Percentiles rank a stretch among this genome's conserved stretches.
Evolutionary conservation across 2,888 invertebrate genomes (phyloP).

Genomic region (Leucania comma): DNA sequence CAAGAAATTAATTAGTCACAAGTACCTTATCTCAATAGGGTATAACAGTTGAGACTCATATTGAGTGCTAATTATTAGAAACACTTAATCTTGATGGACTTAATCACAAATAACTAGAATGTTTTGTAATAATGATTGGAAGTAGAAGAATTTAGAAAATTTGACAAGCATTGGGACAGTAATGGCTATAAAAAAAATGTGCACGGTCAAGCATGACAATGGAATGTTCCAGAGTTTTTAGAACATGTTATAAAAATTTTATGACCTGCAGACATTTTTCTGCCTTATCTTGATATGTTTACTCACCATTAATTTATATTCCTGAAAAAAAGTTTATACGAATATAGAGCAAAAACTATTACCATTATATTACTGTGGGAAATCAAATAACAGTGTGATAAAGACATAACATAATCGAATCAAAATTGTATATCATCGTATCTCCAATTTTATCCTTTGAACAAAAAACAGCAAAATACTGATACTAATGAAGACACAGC

Average conservation of each 20-base stretch:
- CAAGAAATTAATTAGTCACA: constrained; percentile 12
- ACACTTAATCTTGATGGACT: constrained; percentile 29
- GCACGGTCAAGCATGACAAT: neutral
- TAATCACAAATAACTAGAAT: constrained; percentile 1
- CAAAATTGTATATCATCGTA: constrained; percentile 70
- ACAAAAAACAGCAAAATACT: constrained; percentile 69
- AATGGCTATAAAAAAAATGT: neutral
- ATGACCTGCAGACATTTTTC: neutral
- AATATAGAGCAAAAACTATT: neutral
- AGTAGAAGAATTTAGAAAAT: no score
- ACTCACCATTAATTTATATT: neutral
- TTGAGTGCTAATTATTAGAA: constrained; percentile 35
- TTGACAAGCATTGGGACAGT: no score
- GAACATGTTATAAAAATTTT: neutral
- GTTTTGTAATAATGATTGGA: neutral
- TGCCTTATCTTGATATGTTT: neutral
- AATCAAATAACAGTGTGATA: constrained; percentile 32
- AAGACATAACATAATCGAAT: constrained; percentile 61
- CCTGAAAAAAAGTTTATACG: neutral
- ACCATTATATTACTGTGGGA: neutral
- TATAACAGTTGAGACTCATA: neutral
- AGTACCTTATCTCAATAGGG: constrained; percentile 20
- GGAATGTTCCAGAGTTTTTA: neutral
- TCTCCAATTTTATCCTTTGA: constrained; percentile 67
- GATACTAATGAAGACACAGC: constrained; percentile 85